Base-by-base conservation (phyloP, 2,113 vertebrate species). In the Enhydra lutris region DNA sequence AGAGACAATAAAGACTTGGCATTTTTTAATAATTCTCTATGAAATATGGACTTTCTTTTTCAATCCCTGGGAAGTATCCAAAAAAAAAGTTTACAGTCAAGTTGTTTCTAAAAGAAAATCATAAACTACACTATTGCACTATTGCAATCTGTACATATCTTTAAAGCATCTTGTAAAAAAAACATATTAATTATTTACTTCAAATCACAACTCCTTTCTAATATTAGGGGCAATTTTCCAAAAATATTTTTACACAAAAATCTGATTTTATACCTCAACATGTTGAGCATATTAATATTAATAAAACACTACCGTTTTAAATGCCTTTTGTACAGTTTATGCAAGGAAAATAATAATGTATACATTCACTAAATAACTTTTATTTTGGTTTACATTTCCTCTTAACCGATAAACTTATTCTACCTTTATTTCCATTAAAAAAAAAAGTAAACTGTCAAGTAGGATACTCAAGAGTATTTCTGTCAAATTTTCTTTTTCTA, bases 211-310 rank as follows among this genome's bases (percentile, higher is more conserved):
- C 4, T n/a, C 29, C 8, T 20, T 31, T 47, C 21, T 7, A 59
- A 59, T 42, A 63, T 34, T 87, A 92, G 76, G 31, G 9, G 1
- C 2, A 95, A 71, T 79, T 89, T 67, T 91, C 61, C 9, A 76
- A 63, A 96, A 95, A 82, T 36, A 61, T 21, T 67, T 96, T 89
- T 71, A 89, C 1, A 95, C 2, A 74, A 90, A 95, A 94, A 71
- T 13, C 15, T 81, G 5, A 63, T 87, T 79, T 96, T 86, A 29
- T 88, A 83, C 45, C 13, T 86, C 36, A 93, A 80, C 2, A 81
- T 84, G 8, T 81, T 90, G 24, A 94, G 4, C 3, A 65, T 52
- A 34, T 78, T 42, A 90, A 63, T 82, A 90, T 81, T 69, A 94
- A 88, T 79, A 57, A 95, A 92, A 83, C 1, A 86, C 73, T 17